A percentile compares a stretch with the other conserved stretches of the same genome.
Conservation (phyloP, 2,113 vertebrate genomes). For the Oxyura jamaicensis region DNA sequence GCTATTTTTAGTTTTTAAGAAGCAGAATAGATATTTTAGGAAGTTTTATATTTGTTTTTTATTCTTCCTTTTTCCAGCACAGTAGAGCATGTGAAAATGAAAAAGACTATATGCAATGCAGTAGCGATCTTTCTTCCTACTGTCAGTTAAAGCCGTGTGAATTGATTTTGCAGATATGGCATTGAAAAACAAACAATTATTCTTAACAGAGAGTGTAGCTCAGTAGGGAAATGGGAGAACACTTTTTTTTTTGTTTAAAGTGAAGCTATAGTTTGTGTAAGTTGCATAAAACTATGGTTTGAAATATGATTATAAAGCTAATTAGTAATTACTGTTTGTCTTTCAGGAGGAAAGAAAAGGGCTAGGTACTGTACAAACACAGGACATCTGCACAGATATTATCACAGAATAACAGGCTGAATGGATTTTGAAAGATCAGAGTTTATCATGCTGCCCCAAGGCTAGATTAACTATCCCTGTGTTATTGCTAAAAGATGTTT, state of each 20-base stretch:
- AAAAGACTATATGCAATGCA: background rate
- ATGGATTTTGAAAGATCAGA: background rate
- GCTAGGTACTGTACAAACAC: background rate
- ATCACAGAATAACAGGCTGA: background rate
- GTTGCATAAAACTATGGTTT: background rate
- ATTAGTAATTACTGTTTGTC: background rate
- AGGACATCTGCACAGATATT: background rate
- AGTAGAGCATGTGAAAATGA: background rate
- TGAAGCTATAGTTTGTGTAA: background rate
- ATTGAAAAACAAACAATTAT: background rate
- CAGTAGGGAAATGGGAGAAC: background rate
- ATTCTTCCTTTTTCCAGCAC: background rate
- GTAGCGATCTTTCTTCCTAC: background rate
- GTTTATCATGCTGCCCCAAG: background rate
- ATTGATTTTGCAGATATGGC: background rate
- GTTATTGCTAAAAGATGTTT: background rate
- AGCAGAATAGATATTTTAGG: background rate
- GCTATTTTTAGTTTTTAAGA: background rate
- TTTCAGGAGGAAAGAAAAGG: background rate
- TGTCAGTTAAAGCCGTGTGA: background rate
- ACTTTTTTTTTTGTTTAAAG: background rate
- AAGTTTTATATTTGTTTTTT: background rate
- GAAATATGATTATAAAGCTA: background rate
- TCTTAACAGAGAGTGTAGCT: background rate
- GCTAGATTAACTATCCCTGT: background rate